phyloP scores from a whole-genome alignment of 2,797 vertebrate species.

The Chaunax sp. region DNA sequence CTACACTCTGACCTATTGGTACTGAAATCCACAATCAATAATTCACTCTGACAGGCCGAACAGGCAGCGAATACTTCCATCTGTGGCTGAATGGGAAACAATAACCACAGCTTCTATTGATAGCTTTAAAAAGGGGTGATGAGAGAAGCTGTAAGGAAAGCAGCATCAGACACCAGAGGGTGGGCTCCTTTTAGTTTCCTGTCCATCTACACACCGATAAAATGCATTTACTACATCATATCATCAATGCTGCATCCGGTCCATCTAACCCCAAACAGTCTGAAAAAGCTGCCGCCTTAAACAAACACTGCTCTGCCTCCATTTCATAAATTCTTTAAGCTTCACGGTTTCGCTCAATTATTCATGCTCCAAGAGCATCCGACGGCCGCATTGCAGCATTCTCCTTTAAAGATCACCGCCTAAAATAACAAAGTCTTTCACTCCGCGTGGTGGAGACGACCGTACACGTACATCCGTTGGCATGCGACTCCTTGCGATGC shows the following conservation, averaged over 20 bases:
- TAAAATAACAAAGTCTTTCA: constrained; percentile 67
- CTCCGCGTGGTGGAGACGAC: constrained; percentile 6
- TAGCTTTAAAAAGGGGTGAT: no score
- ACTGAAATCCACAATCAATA: constrained; percentile 55
- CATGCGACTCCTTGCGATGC: constrained; percentile 11
- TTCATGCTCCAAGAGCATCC: constrained; percentile 70
- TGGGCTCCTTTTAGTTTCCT: no score
- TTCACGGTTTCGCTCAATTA: constrained; percentile 74
- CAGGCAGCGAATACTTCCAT: constrained; percentile 2
- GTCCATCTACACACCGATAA: background rate
- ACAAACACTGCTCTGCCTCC: constrained; percentile 78
- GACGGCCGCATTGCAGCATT: constrained; percentile 73
- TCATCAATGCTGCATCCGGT: constrained; percentile 34
- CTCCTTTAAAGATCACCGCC: constrained; percentile 50
- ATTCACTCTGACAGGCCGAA: constrained; percentile 45
- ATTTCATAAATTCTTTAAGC: constrained; percentile 83
- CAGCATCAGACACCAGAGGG: no score
- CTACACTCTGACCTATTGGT: constrained; percentile 54
- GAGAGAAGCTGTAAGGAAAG: background rate
- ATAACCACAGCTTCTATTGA: no score
- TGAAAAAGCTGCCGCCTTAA: constrained; percentile 70
- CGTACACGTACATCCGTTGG: constrained; percentile 1
- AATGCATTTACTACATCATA: constrained; percentile 11
- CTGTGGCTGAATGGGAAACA: background rate
- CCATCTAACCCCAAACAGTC: constrained; percentile 62